A percentile compares a stretch with the other conserved stretches of the same genome.
phyloP scores from a whole-genome alignment of 2,113 vertebrate genomes.

The Malurus alboscapulatus region DNA sequence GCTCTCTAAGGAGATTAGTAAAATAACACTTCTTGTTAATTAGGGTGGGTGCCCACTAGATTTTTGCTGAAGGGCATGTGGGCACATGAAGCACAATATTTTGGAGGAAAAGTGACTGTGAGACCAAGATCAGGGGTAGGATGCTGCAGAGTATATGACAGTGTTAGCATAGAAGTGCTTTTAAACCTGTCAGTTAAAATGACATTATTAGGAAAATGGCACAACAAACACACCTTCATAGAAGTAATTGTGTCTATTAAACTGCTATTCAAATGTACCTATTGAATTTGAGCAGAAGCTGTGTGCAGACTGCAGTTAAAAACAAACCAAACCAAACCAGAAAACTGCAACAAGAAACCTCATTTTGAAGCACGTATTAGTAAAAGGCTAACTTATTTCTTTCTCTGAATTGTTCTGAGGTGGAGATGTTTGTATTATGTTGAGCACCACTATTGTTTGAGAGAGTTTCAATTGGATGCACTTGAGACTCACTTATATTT shows the following conservation, averaged over 20 bases:
- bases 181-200: neutral
- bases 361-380: neutral
- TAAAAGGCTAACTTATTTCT: neutral
- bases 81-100: neutral
- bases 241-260: neutral
- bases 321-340: neutral
- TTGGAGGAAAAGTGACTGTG: neutral
- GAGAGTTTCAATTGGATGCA: neutral
- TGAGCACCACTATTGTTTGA: neutral
- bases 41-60: neutral
- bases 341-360: neutral
- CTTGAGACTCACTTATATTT: neutral
- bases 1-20: constrained; percentile 40
- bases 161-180: neutral
- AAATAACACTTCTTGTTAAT: constrained; percentile 31
- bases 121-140: neutral
- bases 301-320: neutral
- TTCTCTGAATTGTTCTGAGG: neutral
- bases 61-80: neutral
- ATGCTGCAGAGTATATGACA: fast-evolving
- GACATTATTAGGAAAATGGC: neutral
- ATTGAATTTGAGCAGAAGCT: neutral
- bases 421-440: neutral
- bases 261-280: neutral
- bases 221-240: neutral